Evolutionary conservation across 2,888 invertebrate species (phyloP), one percentile per base, ranked within the genome.

Genomic region (Spodoptera exigua): DNA sequence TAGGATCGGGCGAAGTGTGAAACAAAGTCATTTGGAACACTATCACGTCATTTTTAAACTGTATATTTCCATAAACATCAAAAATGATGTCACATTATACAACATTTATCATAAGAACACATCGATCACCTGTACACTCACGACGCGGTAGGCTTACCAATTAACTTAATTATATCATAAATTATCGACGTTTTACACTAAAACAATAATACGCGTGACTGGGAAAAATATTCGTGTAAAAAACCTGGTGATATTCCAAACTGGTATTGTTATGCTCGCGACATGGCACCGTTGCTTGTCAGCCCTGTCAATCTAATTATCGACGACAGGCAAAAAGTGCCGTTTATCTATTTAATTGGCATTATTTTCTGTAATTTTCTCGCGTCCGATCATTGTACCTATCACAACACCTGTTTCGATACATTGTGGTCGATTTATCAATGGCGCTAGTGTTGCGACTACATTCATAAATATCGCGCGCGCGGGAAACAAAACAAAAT

Each of bases 401-500:
- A 68, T 35, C 64, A 57, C 62, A 56, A 51, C 56, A 60, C 61
- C 57, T 57, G 64, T 60, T 37, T 21, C 3, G 7, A 45, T 39
- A 34, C 36, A 51, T 39, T 40, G 67, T 41, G 59, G 59, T 55
- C 48, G 59, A 66, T 74, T 85, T 83, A 83, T 84, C 83, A 86
- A 84, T 83, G 84, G 72, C 53, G 71, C 76, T 82, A 82, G 78
- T 79, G 67, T 77, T 78, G 64, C 68, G 66, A 74, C 70, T 74
- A 67, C 81, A 75, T 80, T 80, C 80, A 83, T 86, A 81, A 84
- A 85, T 80, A 78, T 77, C 57, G 71, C 72, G 68, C 61, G 65
- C 71, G 65, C 68, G 76, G 70, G 74, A 78, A 83, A 81, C 67
- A 83, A 85, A 85, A 81, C 77, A 85, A 85, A 69, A 82, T 83